Conservation (phyloP, 2,888 invertebrate genomes). For the Tipula unca region DNA sequence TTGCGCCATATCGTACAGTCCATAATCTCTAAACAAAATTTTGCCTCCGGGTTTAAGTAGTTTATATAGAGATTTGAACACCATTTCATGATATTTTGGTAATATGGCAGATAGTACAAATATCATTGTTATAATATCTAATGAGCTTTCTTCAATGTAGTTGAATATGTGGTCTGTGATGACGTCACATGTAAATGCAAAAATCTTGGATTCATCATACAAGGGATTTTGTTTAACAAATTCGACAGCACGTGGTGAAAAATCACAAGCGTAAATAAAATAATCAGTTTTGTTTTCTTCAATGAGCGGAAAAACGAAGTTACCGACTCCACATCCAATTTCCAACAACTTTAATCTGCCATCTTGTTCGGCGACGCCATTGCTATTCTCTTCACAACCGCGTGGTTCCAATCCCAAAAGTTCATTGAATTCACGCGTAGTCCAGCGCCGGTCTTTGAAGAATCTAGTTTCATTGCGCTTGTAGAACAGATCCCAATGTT, state of each 20-base stretch:
- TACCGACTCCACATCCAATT: slow-evolving; percentile 95
- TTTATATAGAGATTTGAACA: slow-evolving; percentile 54
- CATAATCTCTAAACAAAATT: slow-evolving; percentile 87
- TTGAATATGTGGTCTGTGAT: slow-evolving; percentile 58
- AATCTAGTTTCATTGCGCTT: slow-evolving; percentile 89
- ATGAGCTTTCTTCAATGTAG: slow-evolving; percentile 43
- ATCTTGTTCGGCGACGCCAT: slow-evolving; percentile 38
- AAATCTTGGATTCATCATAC: slow-evolving; percentile 57
- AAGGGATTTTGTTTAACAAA: slow-evolving; percentile 64
- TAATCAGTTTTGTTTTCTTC: slow-evolving; percentile 61
- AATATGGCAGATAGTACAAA: slow-evolving; percentile 94
- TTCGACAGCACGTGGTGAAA: slow-evolving; percentile 83
- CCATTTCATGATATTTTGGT: slow-evolving; percentile 67
- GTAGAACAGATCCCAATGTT: slow-evolving; percentile 95
- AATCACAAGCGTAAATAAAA: slow-evolving; percentile 82
- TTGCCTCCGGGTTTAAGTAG: slow-evolving; percentile 67
- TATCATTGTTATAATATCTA: slow-evolving; percentile 81
- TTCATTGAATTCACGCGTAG: slow-evolving; percentile 85
- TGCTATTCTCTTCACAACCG: slow-evolving; percentile 30
- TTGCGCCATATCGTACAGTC: slow-evolving; percentile 92
- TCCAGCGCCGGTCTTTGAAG: slow-evolving; percentile 96
- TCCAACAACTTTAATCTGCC: slow-evolving; percentile 56
- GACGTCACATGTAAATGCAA: slow-evolving; percentile 78
- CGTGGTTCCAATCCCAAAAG: slow-evolving; percentile 44
- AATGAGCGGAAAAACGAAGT: slow-evolving; percentile 86